Base-by-base conservation (phyloP, 1,140 invertebrate genomes). In the Diabrotica undecimpunctata region DNA sequence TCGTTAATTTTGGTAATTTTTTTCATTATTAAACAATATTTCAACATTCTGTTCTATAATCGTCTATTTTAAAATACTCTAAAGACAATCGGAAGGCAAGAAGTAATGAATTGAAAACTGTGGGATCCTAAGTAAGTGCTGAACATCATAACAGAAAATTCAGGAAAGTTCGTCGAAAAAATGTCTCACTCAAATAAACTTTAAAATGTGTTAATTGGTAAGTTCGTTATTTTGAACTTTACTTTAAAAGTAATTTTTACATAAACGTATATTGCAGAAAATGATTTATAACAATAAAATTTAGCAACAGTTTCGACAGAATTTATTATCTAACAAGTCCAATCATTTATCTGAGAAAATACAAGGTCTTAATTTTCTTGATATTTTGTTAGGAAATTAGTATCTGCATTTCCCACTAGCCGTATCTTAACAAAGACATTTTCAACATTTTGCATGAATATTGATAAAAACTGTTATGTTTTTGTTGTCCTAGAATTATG, bases 181-280 rank as follows among this genome's bases (percentile, higher is more conserved):
- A 57, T 57, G 55, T 57, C 55, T 37, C 12, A 10, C 35, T 57
- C 36, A 12, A 25, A 11, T 10, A 55, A 14, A 14, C 10, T 55
- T 55, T 14, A 55, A 6, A 55, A 55, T 55, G 54, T 55, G 12
- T 55, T 55, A 55, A 55, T n/a, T 12, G 54, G 54, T 55, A 55
- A 25, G 54, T 14, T n/a, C 11, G 51, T 10, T 53, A 12, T 12
- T 12, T 53, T 14, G 14, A 14, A 10, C n/a, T 5, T 10, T 7
- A 53, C 5, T 53, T 12, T 7, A 53, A 53, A 6, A 53, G n/a
- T 10, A 7, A 3, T 53, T 53, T 9, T 5, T 25, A 25, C 25
- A 4, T 25, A 25, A 25, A 25, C 25, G 25, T 25, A 25, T 25
- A 25, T 25, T 25, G 25, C 25, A 2, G 25, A 25, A 25, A 25